Evolutionary conservation across 2,888 invertebrate species (phyloP), one percentile per base, ranked within the genome.

Genomic region (Galeruca laticollis): DNA sequence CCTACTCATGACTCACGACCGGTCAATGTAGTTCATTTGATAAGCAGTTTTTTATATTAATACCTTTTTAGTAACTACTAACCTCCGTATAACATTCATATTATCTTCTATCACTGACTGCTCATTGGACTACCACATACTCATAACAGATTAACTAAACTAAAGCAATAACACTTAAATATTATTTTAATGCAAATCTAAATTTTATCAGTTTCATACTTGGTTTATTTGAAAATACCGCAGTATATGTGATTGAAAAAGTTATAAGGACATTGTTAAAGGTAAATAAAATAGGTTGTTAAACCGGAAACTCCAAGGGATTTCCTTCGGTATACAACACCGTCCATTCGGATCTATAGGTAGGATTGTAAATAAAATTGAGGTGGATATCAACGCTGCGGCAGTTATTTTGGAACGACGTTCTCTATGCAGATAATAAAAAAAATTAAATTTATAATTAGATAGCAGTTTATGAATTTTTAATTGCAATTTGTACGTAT

Each of bases 351-450:
- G 33, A 13, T 18, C 21, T 31, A 54, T 63, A 18, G 15, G 33
- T 11, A 15, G 15, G n/a, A 15, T 18, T 15, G 21, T 13, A 15
- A 43, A 26, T 40, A 8, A 15, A 15, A 18, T 62, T 26, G 35
- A 63, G 63, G 21, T 63, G 56, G 63, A 15, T 9, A n/a, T 56
- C 26, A 26, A 26, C 18, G n/a, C 2, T 57, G 43, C 18, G 21
- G 13, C 20, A 40, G 54, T 54, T 63, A 63, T 56, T 63, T 63
- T 56, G 43, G 18, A 20, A 54, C 31, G 6, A 11, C 8, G 20
- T 13, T 5, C 3, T 57, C 6, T 54, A n/a, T n/a, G n/a, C n/a
- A n/a, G n/a, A n/a, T n/a, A n/a, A n/a, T n/a, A n/a, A n/a, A n/a
- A n/a, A n/a, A n/a, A n/a, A n/a, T n/a, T n/a, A n/a, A n/a, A n/a